These are phyloP conservation scores for Argynnis bischoffii DNA, from an alignment of 2,888 invertebrate genomes.

Conservation along the genomic window DNA sequence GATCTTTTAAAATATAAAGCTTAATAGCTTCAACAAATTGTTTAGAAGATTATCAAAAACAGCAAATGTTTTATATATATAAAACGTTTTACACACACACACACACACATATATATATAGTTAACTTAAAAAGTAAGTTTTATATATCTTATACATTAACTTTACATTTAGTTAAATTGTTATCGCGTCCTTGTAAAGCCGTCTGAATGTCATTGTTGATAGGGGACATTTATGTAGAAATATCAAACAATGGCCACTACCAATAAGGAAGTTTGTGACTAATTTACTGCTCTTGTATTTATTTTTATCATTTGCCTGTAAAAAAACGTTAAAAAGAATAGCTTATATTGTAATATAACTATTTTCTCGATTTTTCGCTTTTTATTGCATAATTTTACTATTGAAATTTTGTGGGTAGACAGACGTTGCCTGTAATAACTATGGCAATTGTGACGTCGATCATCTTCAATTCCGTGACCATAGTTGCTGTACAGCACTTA, in stretches of 20 bases:
- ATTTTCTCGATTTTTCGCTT: not conserved
- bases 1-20: too few species aligned
- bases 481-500: too few species aligned
- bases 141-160: not conserved
- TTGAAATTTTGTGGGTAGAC: too few species aligned
- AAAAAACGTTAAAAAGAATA: too few species aligned
- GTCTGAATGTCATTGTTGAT: conserved; percentile 27
- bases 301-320: too few species aligned
- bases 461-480: too few species aligned
- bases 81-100: too few species aligned
- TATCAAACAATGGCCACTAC: conserved; percentile 10
- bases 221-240: conserved; percentile 29
- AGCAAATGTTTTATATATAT: too few species aligned
- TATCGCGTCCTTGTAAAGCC: conserved; percentile 29
- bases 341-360: not conserved
- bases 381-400: not conserved
- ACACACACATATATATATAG: too few species aligned
- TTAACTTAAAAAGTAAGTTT: too few species aligned
- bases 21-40: too few species aligned
- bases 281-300: not conserved
- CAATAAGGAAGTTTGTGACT: conserved; percentile 9
- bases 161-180: conserved; percentile 3
- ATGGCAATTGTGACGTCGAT: not conserved
- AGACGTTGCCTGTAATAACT: not conserved
- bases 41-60: too few species aligned